A percentile compares a stretch with the other conserved stretches of the same genome.
Conservation (phyloP, 2,113 vertebrate genomes). For the Gallinago jamesoni region DNA sequence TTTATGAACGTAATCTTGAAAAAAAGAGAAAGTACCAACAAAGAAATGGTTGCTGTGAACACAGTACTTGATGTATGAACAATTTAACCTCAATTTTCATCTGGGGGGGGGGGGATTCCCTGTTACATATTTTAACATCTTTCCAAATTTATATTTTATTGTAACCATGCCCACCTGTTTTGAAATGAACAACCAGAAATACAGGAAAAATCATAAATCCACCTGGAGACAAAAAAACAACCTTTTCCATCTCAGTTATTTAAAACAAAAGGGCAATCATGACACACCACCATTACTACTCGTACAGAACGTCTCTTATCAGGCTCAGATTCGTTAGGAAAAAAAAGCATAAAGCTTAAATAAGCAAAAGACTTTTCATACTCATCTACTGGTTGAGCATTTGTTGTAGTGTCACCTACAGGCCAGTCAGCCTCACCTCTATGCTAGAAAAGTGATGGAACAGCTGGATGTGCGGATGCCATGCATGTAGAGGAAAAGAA, state of each 20-base stretch:
- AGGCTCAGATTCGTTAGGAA: not conserved
- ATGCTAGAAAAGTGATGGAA: not conserved
- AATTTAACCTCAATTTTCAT: not conserved
- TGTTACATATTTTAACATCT: not conserved
- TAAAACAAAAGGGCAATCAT: not conserved
- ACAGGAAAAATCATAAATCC: not conserved
- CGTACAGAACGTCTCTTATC: not conserved
- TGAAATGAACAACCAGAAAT: not conserved
- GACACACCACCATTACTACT: not conserved
- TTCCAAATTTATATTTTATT: not conserved
- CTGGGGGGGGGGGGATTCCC: accelerated
- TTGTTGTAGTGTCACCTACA: not conserved
- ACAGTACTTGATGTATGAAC: not conserved
- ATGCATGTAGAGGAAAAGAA: not conserved
- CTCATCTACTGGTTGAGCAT: not conserved
- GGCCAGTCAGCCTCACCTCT: not conserved
- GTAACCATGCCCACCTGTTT: not conserved
- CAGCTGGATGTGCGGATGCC: not conserved
- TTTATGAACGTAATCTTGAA: not conserved
- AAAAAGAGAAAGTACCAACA: not conserved
- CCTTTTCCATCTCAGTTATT: not conserved
- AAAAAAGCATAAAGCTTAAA: not conserved
- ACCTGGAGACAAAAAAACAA: not conserved
- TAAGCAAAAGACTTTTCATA: not conserved
- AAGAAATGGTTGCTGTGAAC: not conserved